These are phyloP conservation scores for Ganaspis brasiliensis DNA, from an alignment of 2,888 invertebrate genomes.

Conservation along the genomic window DNA sequence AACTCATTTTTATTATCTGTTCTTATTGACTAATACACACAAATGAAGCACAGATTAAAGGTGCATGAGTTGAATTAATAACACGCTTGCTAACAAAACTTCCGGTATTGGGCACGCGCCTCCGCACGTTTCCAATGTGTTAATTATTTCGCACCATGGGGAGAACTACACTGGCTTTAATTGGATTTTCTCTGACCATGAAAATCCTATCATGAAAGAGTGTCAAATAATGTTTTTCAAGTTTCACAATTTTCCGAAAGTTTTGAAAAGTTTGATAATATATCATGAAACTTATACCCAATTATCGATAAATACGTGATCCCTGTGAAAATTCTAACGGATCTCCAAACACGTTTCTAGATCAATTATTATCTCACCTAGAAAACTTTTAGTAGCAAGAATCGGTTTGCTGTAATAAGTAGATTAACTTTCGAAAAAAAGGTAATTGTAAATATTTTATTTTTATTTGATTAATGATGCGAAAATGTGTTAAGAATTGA, in stretches of 20 bases:
- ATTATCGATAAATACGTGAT: conserved; percentile 8
- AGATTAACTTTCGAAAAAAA: background rate
- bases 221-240: background rate
- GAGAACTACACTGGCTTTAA: background rate
- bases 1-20: background rate
- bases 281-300: background rate
- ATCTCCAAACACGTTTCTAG: conserved; percentile 7
- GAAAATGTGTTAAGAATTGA: too few relatives aligned
- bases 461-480: background rate
- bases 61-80: conserved; percentile 18
- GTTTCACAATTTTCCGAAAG: background rate
- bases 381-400: background rate
- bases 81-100: conserved; percentile 15
- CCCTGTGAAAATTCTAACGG: background rate
- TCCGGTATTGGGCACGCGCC: conserved; percentile 31
- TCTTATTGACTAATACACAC: conserved; percentile 10
- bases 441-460: background rate
- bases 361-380: conserved; percentile 22
- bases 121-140: background rate
- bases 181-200: conserved; percentile 1
- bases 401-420: background rate
- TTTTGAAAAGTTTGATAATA: conserved; percentile 1
- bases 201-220: conserved; percentile 9
- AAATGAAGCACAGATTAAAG: background rate
- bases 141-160: conserved; percentile 27